Conservation (phyloP, 2,888 invertebrate species). For the Electrophaes corylata region DNA sequence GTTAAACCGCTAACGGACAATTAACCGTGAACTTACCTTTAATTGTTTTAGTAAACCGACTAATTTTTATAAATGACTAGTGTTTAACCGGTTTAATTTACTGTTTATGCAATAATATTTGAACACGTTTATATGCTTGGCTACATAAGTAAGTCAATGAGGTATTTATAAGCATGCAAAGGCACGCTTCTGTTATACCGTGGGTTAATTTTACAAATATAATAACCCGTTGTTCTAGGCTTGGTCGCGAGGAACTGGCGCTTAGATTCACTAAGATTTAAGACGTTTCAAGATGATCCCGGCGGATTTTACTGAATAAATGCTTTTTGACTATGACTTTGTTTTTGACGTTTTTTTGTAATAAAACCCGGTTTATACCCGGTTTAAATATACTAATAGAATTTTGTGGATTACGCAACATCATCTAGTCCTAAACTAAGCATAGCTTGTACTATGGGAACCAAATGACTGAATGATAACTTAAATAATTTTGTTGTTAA, state of each 20-base stretch:
- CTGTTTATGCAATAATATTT: conserved; percentile 1
- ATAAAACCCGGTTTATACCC: too few relatives aligned
- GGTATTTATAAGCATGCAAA: background rate
- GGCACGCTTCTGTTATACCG: background rate
- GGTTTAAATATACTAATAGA: too few relatives aligned
- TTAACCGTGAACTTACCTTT: conserved; percentile 15
- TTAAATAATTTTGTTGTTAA: too few relatives aligned
- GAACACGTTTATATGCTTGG: background rate
- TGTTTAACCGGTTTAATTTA: conserved; percentile 7
- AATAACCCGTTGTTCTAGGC: background rate
- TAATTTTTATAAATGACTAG: conserved; percentile 10
- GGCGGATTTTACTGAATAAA: too few relatives aligned
- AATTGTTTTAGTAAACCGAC: conserved; percentile 9
- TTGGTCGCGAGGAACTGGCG: too few relatives aligned
- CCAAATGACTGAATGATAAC: too few relatives aligned
- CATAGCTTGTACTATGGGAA: too few relatives aligned
- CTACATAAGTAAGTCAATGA: background rate
- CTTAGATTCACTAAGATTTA: too few relatives aligned
- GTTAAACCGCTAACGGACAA: conserved; percentile 14
- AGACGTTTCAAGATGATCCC: too few relatives aligned
- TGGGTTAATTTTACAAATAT: background rate
- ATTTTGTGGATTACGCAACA: too few relatives aligned
- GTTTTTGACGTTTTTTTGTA: too few relatives aligned
- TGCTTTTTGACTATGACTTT: too few relatives aligned
- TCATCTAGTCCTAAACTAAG: background rate